These are phyloP conservation scores for Agriopis marginaria DNA, from an alignment of 2,888 invertebrate genomes.

Conservation along the genomic window DNA sequence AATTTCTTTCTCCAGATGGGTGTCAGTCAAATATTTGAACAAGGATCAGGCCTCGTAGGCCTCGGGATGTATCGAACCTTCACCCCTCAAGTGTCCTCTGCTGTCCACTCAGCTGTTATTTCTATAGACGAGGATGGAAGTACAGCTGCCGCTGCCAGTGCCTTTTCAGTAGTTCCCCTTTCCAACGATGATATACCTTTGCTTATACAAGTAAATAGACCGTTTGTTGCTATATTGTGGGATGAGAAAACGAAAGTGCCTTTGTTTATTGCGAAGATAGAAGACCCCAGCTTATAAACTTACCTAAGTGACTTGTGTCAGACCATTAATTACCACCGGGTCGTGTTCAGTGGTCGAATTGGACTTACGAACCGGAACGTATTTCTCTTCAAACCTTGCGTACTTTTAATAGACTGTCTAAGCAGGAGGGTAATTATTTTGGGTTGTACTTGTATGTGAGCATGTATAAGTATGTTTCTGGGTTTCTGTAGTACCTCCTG, in stretches of 20 bases:
- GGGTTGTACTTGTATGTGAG: no score
- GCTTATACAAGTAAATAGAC: conserved; percentile 74
- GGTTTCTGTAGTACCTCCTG: no score
- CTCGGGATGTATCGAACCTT: conserved; percentile 60
- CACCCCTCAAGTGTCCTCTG: conserved; percentile 73
- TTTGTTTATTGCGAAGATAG: conserved; percentile 81
- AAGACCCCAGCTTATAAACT: conserved; percentile 65
- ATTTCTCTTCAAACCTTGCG: no score
- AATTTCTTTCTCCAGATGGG: conserved; percentile 73
- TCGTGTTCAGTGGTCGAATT: no score
- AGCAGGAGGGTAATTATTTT: no score
- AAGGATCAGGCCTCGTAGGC: conserved; percentile 66
- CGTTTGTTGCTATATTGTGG: conserved; percentile 82
- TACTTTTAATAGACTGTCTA: no score
- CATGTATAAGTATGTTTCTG: no score
- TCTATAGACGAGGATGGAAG: conserved; percentile 84
- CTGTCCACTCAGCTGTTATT: conserved; percentile 81
- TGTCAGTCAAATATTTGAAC: conserved; percentile 71
- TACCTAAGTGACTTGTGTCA: conserved; percentile 1
- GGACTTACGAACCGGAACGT: no score
- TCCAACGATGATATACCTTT: conserved; percentile 72
- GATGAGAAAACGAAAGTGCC: conserved; percentile 76
- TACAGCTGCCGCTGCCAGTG: conserved; percentile 77
- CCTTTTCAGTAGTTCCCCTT: conserved; percentile 77
- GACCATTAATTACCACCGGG: not conserved